Evolutionary conservation across 2,113 vertebrate genomes (phyloP), one percentile per base, ranked within the genome.

Genomic region (Merops nubicus): DNA sequence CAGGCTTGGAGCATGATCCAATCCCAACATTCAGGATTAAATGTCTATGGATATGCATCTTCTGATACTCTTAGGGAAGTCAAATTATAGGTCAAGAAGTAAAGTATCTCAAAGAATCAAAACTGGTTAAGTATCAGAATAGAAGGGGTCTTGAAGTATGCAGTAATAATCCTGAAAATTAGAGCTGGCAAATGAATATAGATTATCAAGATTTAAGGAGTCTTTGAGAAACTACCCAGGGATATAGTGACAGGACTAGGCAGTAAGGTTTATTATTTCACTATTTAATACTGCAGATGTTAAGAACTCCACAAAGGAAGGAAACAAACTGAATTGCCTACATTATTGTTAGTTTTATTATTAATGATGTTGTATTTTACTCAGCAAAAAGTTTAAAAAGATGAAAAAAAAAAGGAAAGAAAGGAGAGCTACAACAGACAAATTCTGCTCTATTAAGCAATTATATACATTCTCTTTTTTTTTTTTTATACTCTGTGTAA

Each of bases 101-200:
- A 92, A 89, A 92, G 56, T 60, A 87, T 43, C 84, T 84, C 69
- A 67, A 93, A 85, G 57, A 91, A 93, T 60, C 88, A 93, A 93
- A 88, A 43, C 67, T 65, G 70, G 65, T 20, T 80, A 88, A 86
- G 53, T 83, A 88, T 70, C 42, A 57, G 48, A 91, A 51, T n/a
- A 94, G 85, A 93, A 93, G 82, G 82, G 42, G 85, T 82, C 84
- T 89, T 91, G 77, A 97, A 94, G 63, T 89, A 76, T 14, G 36
- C 34, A 94, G 88, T 42, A 94, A 95, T 91, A 91, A 90, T 34
- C 33, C 47, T 83, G 78, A 83, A 96, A 95, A 94, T 92, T 59
- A 94, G 57, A 93, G 38, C 63, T 74, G 78, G 78, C 67, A 88
- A 95, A 95, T 83, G 76, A 88, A 93, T 75, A 50, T 45, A 57